Evolutionary conservation across 2,113 vertebrate genomes (phyloP), one percentile per base, ranked within the genome.

Genomic region (Marmota monax): DNA sequence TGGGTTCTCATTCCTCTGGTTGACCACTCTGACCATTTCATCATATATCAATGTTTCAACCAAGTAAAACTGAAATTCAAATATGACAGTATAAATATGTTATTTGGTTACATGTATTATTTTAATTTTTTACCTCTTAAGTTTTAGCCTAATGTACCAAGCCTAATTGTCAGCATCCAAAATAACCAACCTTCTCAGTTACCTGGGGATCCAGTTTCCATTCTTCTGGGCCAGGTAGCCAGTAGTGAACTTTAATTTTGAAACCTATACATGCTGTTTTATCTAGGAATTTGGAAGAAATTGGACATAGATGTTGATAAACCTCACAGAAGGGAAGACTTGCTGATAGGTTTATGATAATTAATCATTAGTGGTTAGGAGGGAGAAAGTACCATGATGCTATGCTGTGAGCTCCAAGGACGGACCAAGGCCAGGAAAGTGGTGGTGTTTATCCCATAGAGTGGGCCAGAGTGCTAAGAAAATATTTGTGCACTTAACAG

Each of bases 1-100:
- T 91, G 39, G 70, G 51, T 85, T 96, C 80, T 91, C 88, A 18
- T 94, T 90, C 84, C 79, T 92, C 91, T 95, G 78, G 65, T 90
- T 88, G 82, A 72, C 95, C 42, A 53, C 45, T 94, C 45, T 1
- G 17, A n/a, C 79, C n/a, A 12, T 80, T 90, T 92, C 39, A 67
- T 69, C 18, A 20, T 37, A 63, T 20, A 63, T 82, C 63, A 79
- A 20, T 82, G 80, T 8, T 84, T 80, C 86, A 90, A n/a, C 37
- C 74, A 77, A 92, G 88, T 58, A 88, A 72, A 93, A 90, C 34
- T 79, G 82, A 91, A 83, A 88, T 94, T 83, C 70, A 79, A 67
- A 56, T 42, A 48, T 79, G 80, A 61, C 14, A 20, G 27, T 67
- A 22, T 61, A 29, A 53, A 51, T 94, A 39, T 80, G 27, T 74